These are phyloP conservation scores for Morphnarchus princeps DNA, from an alignment of 2,113 vertebrate genomes.

Conservation along the genomic window DNA sequence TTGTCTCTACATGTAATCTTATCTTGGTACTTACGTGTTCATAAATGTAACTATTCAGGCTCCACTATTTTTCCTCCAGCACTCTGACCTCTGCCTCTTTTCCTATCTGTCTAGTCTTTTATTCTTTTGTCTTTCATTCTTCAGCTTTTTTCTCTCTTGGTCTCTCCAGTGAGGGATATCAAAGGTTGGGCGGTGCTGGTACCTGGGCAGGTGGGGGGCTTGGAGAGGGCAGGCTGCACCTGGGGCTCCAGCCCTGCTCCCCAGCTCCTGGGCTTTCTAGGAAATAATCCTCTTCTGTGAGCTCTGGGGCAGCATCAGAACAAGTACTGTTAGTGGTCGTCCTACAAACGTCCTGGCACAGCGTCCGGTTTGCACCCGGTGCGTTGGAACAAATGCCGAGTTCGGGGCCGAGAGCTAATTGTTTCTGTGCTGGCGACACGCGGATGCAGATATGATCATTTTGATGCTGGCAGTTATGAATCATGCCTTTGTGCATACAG, in stretches of 20 bases:
- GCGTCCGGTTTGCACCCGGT: fast-evolving
- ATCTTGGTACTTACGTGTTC: neutral
- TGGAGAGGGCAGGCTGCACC: slow-evolving; percentile 55
- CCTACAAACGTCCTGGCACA: neutral
- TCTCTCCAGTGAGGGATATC: fast-evolving
- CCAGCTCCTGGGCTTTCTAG: neutral
- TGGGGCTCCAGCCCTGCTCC: neutral
- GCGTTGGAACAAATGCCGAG: fast-evolving
- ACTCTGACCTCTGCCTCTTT: neutral
- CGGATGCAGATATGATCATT: neutral
- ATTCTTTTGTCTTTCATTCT: neutral
- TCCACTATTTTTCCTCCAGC: fast-evolving
- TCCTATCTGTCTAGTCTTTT: neutral
- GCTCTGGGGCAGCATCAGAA: neutral
- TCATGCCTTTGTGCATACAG: neutral
- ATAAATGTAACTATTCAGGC: neutral
- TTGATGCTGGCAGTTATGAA: neutral
- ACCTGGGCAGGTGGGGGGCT: neutral
- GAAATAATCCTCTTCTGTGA: neutral
- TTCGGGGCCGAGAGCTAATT: fast-evolving
- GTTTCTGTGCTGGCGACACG: neutral
- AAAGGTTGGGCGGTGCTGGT: fast-evolving
- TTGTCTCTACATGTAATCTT: fast-evolving
- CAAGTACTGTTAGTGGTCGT: neutral
- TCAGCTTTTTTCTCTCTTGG: neutral